Base-by-base conservation (phyloP, 1,140 invertebrate genomes). In the Nephotettix cincticeps region DNA sequence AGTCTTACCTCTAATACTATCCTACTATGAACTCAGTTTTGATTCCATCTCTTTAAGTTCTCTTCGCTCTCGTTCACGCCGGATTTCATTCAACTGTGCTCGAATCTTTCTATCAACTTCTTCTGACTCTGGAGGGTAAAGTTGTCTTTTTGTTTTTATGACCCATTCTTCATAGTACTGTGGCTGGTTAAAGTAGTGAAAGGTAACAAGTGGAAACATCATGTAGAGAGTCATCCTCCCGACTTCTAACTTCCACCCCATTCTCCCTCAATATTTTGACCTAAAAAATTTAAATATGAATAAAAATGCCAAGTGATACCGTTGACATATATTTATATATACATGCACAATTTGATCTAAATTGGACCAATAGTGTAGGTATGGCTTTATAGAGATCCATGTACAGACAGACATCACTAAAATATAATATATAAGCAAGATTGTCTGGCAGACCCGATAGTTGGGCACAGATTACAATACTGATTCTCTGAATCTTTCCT, bases 171-270 rank as follows among this genome's bases (percentile, higher is more conserved):
- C 92, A 80, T 93, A 94, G 77, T 90, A 90, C 54, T 86, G 83
- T 4, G 93, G 90, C 77, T 94, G 91, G 80, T 96, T 95, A 77
- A 95, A 95, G 72, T 89, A 87, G 79, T 95, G 92, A 77, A 96
- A 97, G 13, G 93, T 75, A 1, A 79, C 83, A 2, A 96, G 93
- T 0, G 94, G 94, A 80, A 96, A 96, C 0, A 87, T 81, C 83
- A 96, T 90, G 77, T 96, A 97, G 69, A 95, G 77, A 27, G 86
- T 87, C 92, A 97, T 94, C 83, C 88, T 90, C 17, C 81, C 85
- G 9, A 93, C 85, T 85, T 96, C 94, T 61, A 94, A 79, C 77
- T 89, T 84, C 93, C 93, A 95, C 68, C 84, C 93, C 93, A 95
- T 68, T 83, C 86, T 36, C 89, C 91, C 92, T 94, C 93, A 61